Evolutionary conservation across 1,140 invertebrate species (phyloP), one percentile per base, ranked within the genome.

Genomic region (Pectinophora gossypiella): DNA sequence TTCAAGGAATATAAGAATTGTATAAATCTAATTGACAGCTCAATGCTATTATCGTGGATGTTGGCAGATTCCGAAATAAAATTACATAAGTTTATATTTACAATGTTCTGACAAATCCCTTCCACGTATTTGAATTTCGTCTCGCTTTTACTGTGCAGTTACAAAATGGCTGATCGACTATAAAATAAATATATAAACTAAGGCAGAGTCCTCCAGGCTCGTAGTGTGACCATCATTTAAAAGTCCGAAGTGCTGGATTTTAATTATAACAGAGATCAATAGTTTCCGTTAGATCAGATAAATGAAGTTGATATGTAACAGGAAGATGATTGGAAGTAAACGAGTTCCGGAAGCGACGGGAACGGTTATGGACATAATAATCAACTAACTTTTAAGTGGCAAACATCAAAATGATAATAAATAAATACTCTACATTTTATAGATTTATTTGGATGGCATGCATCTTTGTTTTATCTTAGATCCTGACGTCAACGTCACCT

Each of bases 1-100:
- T 83, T 83, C 79, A 85, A 85, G 81, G 83, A 85, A 85, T 86
- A 85, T 80, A 83, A 76, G 65, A 68, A 64, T 76, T 65, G 66
- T 76, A 74, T 73, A 73, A 72, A 72, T 81, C 71, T 86, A 86
- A 86, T 86, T 86, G 84, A 87, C 84, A 75, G 73, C 75, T 80
- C 76, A 55, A 76, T 68, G 68, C 69, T 76, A 56, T 51, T 18
- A 44, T 48, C 84, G 83, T 78, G 81, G 81, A 77, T 73, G 60
- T 74, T 76, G 68, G 70, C 81, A 82, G 74, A 78, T 73, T 74
- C 68, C 44, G 71, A 82, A 85, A 80, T 76, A 78, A 80, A 78
- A 76, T 81, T 83, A 84, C 72, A 83, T 79, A 81, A 85, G 64
- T 72, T 76, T 72, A 67, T 85, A 86, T 87, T 85, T 87, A 87